A percentile compares a stretch with the other conserved stretches of the same genome.
Conservation (phyloP, 92 coral and sea anemone genomes). For the Galaxea fascicularis region DNA sequence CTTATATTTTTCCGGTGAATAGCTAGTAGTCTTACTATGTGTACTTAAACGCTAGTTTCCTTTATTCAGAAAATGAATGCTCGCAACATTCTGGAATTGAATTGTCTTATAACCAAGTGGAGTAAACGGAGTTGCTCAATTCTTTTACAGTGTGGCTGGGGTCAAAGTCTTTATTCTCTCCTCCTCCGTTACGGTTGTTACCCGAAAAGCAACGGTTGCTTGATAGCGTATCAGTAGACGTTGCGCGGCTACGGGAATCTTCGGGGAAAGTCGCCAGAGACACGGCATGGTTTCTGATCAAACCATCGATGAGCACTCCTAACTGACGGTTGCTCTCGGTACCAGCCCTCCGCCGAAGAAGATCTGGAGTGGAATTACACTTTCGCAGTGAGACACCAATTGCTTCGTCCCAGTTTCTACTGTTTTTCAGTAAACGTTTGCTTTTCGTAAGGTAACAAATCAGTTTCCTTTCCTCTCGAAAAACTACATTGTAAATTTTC, state of each 20-base stretch:
- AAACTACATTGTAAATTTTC: conserved; percentile 28
- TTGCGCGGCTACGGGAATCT: conserved; percentile 34
- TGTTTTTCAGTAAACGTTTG: too few species aligned
- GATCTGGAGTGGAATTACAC: conserved; percentile 20
- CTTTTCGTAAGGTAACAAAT: neutral
- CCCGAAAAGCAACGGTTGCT: conserved; percentile 18
- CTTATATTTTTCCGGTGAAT: too few species aligned
- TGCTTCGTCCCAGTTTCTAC: neutral
- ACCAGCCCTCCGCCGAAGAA: conserved; percentile 24
- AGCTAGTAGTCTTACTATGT: too few species aligned
- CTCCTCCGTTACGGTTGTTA: neutral
- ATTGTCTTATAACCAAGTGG: conserved; percentile 21
- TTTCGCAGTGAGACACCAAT: neutral
- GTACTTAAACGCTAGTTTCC: too few species aligned
- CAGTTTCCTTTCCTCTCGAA: neutral
- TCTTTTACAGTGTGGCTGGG: neutral
- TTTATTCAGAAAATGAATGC: too few species aligned
- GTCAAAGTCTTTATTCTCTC: neutral
- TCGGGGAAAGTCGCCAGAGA: conserved; percentile 19
- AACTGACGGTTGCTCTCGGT: neutral
- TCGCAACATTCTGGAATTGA: too few species aligned
- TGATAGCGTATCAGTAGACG: conserved; percentile 32
- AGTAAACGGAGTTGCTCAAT: neutral
- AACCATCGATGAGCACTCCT: neutral
- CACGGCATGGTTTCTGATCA: conserved; percentile 13